Percentiles rank a stretch among this genome's conserved stretches.
Conservation (phyloP, 2,888 invertebrate genomes). For the Caenorhabditis panamensis region DNA sequence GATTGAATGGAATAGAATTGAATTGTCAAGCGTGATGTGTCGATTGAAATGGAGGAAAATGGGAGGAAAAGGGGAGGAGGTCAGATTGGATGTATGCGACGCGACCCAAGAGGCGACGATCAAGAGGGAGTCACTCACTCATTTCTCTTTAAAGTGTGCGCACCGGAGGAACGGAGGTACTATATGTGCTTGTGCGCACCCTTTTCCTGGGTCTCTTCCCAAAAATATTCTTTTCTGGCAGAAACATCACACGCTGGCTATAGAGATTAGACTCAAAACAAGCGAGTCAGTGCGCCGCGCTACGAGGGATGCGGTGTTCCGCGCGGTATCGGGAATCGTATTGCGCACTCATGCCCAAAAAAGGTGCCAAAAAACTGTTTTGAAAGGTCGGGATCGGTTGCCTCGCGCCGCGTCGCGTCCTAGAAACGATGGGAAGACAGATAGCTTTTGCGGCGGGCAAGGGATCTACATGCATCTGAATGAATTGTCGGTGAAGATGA, state of each 20-base stretch:
- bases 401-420: conserved; percentile 12
- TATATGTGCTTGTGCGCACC: conserved; percentile 40
- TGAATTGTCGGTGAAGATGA: conserved; percentile 38
- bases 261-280: conserved; percentile 39
- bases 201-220: conserved; percentile 11
- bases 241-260: conserved; percentile 13
- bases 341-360: conserved; percentile 3
- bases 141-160: conserved; percentile 3
- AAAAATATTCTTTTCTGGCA: conserved; percentile 9
- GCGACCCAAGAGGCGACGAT: conserved; percentile 14
- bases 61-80: conserved; percentile 13
- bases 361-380: conserved; percentile 2
- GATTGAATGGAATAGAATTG: conserved; percentile 15
- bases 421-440: conserved; percentile 39
- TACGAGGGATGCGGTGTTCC: neutral
- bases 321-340: neutral
- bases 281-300: conserved; percentile 24
- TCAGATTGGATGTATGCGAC: conserved; percentile 33
- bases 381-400: conserved; percentile 9
- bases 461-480: conserved; percentile 43
- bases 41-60: conserved; percentile 3
- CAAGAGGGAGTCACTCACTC: conserved; percentile 25
- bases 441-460: conserved; percentile 19
- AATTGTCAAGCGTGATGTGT: conserved; percentile 40
- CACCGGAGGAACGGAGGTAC: conserved; percentile 20